Conservation (phyloP, 2,797 vertebrate genomes). For the Rhinichthys osculus region DNA sequence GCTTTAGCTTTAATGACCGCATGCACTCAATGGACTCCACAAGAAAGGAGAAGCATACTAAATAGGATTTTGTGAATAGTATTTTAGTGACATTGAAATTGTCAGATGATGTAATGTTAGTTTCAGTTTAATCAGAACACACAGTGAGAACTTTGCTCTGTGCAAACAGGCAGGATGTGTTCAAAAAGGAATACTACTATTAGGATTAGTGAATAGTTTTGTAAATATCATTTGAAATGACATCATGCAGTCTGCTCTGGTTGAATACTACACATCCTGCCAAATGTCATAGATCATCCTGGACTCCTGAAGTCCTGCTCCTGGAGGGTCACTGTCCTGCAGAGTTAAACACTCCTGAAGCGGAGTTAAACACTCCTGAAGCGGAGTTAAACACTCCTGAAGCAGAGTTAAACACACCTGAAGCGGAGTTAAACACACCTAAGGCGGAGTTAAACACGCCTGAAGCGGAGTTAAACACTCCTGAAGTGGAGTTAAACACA, state of each 20-base stretch:
- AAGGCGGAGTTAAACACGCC: too few relatives aligned
- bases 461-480: too few relatives aligned
- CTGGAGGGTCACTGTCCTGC: too few relatives aligned
- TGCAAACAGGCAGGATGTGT: background rate
- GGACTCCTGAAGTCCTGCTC: background rate
- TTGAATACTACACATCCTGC: background rate
- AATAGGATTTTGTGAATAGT: background rate
- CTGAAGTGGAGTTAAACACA: too few relatives aligned
- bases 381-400: too few relatives aligned
- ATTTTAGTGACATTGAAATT: background rate
- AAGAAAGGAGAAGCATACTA: background rate
- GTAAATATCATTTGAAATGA: background rate
- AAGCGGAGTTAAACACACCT: too few relatives aligned
- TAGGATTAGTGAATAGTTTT: background rate
- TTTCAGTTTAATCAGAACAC: background rate
- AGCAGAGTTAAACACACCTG: too few relatives aligned
- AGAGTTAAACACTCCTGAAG: too few relatives aligned
- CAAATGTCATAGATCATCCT: background rate
- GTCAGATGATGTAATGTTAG: background rate
- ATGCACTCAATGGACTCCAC: background rate
- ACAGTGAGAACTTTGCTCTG: background rate
- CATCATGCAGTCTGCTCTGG: background rate
- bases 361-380: too few relatives aligned
- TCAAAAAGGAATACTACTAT: background rate
- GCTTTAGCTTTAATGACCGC: background rate